Conservation (phyloP, 2,113 vertebrate species). For the Capreolus pygargus region DNA sequence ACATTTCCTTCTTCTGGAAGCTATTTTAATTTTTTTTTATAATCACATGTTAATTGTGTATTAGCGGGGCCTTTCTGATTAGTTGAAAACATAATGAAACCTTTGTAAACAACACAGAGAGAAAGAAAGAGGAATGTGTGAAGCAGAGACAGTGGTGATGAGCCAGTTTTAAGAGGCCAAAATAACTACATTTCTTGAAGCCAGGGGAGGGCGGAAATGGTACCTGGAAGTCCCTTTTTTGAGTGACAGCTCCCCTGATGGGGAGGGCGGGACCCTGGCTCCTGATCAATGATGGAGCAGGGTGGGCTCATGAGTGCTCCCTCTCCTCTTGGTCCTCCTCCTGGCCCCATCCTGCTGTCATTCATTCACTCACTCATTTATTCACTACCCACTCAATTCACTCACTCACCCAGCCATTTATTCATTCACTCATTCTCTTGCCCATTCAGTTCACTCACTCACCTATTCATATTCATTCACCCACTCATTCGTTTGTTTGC, state of each 20-base stretch:
- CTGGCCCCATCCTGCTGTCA: neutral
- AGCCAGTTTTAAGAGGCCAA: slow-evolving; percentile 64
- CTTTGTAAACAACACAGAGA: slow-evolving; percentile 88
- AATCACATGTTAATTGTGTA: slow-evolving; percentile 90
- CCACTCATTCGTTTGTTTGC: neutral
- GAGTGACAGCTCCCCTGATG: slow-evolving; percentile 33
- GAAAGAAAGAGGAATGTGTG: slow-evolving; percentile 73
- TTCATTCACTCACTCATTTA: neutral
- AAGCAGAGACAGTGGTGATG: slow-evolving; percentile 63
- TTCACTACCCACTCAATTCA: neutral
- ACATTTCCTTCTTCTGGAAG: slow-evolving; percentile 89
- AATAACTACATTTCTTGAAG: slow-evolving; percentile 38
- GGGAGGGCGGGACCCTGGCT: fast-evolving
- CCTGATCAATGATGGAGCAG: slow-evolving; percentile 37
- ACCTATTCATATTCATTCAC: neutral
- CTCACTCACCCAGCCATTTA: neutral
- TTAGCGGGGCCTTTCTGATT: slow-evolving; percentile 88
- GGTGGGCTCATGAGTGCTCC: neutral
- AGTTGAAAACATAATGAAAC: slow-evolving; percentile 91
- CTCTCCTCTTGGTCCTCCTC: neutral
- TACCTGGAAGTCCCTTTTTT: slow-evolving; percentile 67
- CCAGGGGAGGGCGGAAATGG: neutral
- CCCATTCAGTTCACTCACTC: neutral
- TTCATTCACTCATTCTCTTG: neutral
- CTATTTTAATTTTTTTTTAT: slow-evolving; percentile 86